A percentile compares a stretch with the other conserved stretches of the same genome.
Evolutionary conservation across 2,113 vertebrate genomes (phyloP).

Genomic region (Eulacestoma nigropectus): DNA sequence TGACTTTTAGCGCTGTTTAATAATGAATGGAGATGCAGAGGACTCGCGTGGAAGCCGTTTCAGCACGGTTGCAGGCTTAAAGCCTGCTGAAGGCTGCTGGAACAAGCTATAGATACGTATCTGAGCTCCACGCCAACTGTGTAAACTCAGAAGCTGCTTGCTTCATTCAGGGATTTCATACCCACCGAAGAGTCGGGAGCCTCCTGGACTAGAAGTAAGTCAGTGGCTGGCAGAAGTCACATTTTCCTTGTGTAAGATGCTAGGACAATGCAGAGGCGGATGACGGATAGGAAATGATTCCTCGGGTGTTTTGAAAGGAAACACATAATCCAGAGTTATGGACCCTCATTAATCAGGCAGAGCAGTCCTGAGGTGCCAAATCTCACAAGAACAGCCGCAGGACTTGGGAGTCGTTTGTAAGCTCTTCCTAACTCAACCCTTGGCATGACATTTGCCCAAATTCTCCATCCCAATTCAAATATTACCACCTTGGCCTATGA

Average conservation of each 20-base stretch:
- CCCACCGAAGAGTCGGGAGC: background rate
- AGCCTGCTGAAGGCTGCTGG: constrained; percentile 39
- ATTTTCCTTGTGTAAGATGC: background rate
- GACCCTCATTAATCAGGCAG: constrained; percentile 14
- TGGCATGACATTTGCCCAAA: background rate
- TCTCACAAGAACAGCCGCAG: background rate
- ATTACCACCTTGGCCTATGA: background rate
- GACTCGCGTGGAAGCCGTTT: background rate
- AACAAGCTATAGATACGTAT: constrained; percentile 34
- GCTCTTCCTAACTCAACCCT: background rate
- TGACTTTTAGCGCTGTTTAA: background rate
- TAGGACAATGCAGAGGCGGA: background rate
- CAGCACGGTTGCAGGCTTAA: constrained; percentile 9
- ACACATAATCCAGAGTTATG: constrained; percentile 17
- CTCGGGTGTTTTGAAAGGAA: constrained; percentile 1
- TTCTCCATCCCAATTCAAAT: background rate
- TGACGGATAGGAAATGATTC: background rate
- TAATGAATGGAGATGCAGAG: background rate
- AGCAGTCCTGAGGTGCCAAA: background rate
- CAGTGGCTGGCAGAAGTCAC: background rate
- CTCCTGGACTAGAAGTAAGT: background rate
- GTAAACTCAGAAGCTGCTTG: constrained; percentile 50
- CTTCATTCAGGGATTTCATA: constrained; percentile 38
- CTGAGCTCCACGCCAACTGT: constrained; percentile 34
- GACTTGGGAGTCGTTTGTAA: background rate